Evolutionary conservation across 92 coral and sea anemone genomes (phyloP).

Genomic region (Phymanthus crucifer): DNA sequence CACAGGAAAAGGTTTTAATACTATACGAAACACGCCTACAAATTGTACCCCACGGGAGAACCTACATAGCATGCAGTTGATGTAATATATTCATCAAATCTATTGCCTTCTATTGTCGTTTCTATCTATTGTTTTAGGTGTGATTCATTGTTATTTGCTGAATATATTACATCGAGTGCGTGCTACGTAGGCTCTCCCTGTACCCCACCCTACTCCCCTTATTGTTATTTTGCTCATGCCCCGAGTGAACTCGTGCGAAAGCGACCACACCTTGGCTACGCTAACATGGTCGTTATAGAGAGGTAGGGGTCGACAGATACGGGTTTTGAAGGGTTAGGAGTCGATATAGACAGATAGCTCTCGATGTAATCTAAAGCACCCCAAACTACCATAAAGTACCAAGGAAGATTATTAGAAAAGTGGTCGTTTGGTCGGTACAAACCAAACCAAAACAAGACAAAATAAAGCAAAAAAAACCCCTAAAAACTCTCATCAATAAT

Average conservation of each 20-base stretch:
- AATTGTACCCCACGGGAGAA: background rate
- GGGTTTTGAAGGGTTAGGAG: background rate
- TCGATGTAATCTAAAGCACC: too few relatives aligned
- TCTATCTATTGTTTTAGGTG: too few relatives aligned
- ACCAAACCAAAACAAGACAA: too few relatives aligned
- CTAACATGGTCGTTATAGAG: background rate
- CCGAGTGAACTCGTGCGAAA: background rate
- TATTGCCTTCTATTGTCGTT: too few relatives aligned
- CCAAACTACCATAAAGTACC: too few relatives aligned
- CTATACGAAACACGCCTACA: conserved; percentile 14
- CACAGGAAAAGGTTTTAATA: background rate
- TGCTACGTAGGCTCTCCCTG: too few relatives aligned
- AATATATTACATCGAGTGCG: too few relatives aligned
- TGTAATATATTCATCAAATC: too few relatives aligned
- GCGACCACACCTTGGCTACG: background rate
- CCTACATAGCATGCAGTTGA: too few relatives aligned
- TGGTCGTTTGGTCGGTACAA: too few relatives aligned
- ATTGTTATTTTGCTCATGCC: conserved; percentile 2
- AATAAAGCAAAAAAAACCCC: background rate
- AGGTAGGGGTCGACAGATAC: background rate
- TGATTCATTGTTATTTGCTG: too few relatives aligned
- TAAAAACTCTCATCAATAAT: background rate
- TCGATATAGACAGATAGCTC: background rate
- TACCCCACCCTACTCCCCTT: conserved; percentile 11
- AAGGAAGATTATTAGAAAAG: too few relatives aligned